These are phyloP conservation scores for Periplaneta americana DNA, from an alignment of 1,140 invertebrate species.

Conservation along the genomic window DNA sequence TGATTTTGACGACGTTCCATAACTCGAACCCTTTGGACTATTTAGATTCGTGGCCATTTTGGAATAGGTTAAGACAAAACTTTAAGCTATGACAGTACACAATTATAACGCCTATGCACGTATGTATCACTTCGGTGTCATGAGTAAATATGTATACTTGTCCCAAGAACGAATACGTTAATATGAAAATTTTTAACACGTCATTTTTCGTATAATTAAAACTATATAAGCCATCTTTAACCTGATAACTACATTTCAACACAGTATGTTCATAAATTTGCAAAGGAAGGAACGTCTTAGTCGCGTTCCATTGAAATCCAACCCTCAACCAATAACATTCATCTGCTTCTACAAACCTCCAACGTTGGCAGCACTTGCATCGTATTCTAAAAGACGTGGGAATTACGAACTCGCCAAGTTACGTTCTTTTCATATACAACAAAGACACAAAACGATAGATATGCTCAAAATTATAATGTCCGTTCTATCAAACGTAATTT, in stretches of 20 bases:
- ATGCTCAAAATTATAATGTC: no score
- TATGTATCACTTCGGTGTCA: background rate
- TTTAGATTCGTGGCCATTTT: conserved; percentile 20
- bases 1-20: conserved; percentile 18
- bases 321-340: no score
- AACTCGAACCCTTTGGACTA: conserved; percentile 1
- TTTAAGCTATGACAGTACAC: background rate
- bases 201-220: background rate
- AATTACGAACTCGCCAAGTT: no score
- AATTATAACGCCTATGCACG: background rate
- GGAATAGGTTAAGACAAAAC: background rate
- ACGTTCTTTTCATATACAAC: no score
- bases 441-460: no score
- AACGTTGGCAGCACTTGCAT: background rate
- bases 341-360: background rate
- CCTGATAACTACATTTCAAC: background rate
- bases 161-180: background rate
- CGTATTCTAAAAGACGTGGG: no score
- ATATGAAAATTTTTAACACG: background rate
- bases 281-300: no score
- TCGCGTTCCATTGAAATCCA: no score
- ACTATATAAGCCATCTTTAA: background rate
- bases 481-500: no score
- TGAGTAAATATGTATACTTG: background rate
- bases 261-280: no score